A percentile compares a stretch with the other conserved stretches of the same genome.
These are phyloP conservation scores for Caenorhabditis sp. DNA, from an alignment of 2,888 invertebrate species.

Conservation along the genomic window DNA sequence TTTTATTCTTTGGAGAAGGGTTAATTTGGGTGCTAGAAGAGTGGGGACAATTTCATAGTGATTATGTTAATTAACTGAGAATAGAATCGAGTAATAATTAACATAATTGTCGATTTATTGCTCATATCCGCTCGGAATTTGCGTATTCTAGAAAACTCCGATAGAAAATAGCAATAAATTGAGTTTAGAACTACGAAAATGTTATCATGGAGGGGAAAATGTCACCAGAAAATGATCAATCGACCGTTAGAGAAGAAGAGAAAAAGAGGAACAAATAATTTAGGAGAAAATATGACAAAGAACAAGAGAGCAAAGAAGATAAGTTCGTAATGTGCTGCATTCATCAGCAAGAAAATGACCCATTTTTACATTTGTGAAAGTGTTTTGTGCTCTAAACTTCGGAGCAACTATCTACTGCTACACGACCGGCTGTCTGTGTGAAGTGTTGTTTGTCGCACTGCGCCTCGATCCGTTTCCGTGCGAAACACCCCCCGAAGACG, in stretches of 20 bases:
- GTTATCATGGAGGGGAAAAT: conserved; percentile 8
- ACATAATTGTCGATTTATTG: too few species aligned
- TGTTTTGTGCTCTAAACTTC: conserved; percentile 25
- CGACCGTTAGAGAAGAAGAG: conserved; percentile 42
- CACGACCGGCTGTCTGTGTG: conserved; percentile 27
- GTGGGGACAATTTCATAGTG: conserved; percentile 14
- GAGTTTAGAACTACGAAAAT: conserved; percentile 19
- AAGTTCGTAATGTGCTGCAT: conserved; percentile 48
- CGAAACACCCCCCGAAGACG: conserved; percentile 6
- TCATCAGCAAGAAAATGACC: conserved; percentile 54
- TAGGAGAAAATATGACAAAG: conserved; percentile 50
- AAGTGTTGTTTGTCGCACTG: conserved; percentile 15
- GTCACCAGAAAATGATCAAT: conserved; percentile 48
- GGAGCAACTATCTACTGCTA: conserved; percentile 26
- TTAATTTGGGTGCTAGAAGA: conserved; percentile 46
- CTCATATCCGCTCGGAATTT: too few species aligned
- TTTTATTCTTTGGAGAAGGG: conserved; percentile 25
- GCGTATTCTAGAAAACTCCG: too few species aligned
- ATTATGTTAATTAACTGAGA: conserved; percentile 16
- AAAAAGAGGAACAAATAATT: conserved; percentile 33
- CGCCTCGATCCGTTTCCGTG: conserved; percentile 1
- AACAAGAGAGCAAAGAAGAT: conserved; percentile 18
- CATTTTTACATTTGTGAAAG: conserved; percentile 54
- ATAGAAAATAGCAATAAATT: too few species aligned
- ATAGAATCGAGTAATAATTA: conserved; percentile 15